Percentiles rank a stretch among this genome's conserved stretches.
phyloP scores from a whole-genome alignment of 2,888 invertebrate genomes.

The Papilio demoleus region DNA sequence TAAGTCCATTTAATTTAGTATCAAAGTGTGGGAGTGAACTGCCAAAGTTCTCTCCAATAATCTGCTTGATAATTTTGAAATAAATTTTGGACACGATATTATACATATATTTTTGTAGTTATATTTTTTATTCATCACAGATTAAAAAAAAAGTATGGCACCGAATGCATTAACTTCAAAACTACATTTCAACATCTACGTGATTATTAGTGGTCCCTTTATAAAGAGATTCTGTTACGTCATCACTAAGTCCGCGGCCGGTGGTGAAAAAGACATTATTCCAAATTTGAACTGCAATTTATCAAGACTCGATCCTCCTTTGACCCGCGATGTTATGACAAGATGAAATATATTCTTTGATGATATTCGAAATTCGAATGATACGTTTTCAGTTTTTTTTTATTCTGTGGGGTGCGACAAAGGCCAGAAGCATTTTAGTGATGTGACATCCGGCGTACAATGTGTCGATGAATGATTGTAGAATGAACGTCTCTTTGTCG shows the following conservation, averaged over 20 bases:
- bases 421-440: slow-evolving; percentile 59
- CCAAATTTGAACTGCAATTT: slow-evolving; percentile 81
- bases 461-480: slow-evolving; percentile 72
- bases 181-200: slow-evolving; percentile 30
- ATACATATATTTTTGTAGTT: too few relatives aligned
- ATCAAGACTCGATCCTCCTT: slow-evolving; percentile 78
- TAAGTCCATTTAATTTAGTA: too few relatives aligned
- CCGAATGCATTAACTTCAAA: slow-evolving; percentile 14
- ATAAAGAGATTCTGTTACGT: slow-evolving; percentile 68
- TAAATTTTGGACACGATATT: too few relatives aligned
- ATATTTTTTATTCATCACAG: background rate
- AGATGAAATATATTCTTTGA: slow-evolving; percentile 79
- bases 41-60: too few relatives aligned
- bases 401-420: slow-evolving; percentile 54
- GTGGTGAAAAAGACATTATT: slow-evolving; percentile 82
- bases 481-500: slow-evolving; percentile 49
- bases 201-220: slow-evolving; percentile 53
- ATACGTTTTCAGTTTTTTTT: slow-evolving; percentile 63
- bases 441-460: slow-evolving; percentile 76
- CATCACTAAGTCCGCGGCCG: slow-evolving; percentile 64
- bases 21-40: too few relatives aligned
- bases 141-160: background rate
- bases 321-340: slow-evolving; percentile 82
- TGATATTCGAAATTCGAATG: slow-evolving; percentile 76
- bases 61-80: too few relatives aligned